A percentile compares a stretch with the other conserved stretches of the same genome.
Conservation (phyloP, 2,888 invertebrate genomes). For the Drosophila meridiana region DNA sequence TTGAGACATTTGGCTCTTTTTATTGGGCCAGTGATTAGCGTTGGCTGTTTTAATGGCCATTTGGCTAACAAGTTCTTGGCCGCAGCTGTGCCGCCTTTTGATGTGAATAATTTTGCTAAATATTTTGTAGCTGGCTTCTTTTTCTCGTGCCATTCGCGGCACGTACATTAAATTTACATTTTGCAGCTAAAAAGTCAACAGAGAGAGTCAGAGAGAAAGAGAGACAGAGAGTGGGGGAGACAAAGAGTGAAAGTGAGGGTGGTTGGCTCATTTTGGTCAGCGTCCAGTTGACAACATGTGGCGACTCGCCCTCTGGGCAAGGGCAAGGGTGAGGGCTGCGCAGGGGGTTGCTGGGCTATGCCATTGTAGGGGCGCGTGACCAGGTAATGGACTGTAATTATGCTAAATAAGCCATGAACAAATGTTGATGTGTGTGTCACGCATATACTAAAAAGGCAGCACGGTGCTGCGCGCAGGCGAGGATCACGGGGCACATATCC, state of each 20-base stretch:
- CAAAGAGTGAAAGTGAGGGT: slow-evolving; percentile 1
- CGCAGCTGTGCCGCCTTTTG: slow-evolving; percentile 68
- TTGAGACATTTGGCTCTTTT: slow-evolving; percentile 40
- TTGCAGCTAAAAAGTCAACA: slow-evolving; percentile 41
- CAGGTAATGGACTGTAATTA: slow-evolving; percentile 77
- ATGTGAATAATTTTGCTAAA: slow-evolving; percentile 72
- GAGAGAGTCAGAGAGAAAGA: background rate
- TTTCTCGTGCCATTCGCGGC: slow-evolving; percentile 31
- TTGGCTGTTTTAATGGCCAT: slow-evolving; percentile 37
- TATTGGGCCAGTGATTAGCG: slow-evolving; percentile 59
- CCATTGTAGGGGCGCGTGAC: slow-evolving; percentile 57
- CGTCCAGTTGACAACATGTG: slow-evolving; percentile 74
- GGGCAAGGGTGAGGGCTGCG: background rate
- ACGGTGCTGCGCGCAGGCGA: slow-evolving; percentile 1
- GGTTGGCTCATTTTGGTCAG: slow-evolving; percentile 18
- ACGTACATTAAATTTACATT: slow-evolving; percentile 74
- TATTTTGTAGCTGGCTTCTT: slow-evolving; percentile 41
- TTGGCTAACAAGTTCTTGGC: slow-evolving; percentile 37
- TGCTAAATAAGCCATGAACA: slow-evolving; percentile 75
- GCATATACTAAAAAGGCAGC: slow-evolving; percentile 15
- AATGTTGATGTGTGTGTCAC: slow-evolving; percentile 56
- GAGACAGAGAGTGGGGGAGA: background rate
- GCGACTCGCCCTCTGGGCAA: slow-evolving; percentile 41
- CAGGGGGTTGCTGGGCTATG: background rate
- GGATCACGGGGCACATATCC: background rate